These are phyloP conservation scores for Adelphocoris suturalis DNA, from an alignment of 2,888 invertebrate genomes.

Conservation along the genomic window DNA sequence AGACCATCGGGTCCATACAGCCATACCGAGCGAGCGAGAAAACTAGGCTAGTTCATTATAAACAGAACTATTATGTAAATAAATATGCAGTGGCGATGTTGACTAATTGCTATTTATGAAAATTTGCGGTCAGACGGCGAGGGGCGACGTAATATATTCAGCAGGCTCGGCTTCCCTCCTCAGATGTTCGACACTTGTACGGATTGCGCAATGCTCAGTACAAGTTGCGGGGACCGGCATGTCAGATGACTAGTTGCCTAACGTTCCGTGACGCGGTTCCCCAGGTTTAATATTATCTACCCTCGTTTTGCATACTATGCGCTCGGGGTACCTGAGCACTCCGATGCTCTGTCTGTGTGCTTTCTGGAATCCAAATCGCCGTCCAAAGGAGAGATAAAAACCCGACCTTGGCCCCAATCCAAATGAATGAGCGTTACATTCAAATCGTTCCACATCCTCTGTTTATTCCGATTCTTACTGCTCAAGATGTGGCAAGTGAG, in stretches of 20 bases:
- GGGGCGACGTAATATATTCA: background rate
- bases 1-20: no score
- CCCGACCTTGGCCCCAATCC: slow-evolving; percentile 26
- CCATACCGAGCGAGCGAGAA: no score
- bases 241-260: slow-evolving; percentile 26
- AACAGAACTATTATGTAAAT: no score
- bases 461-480: background rate
- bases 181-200: slow-evolving; percentile 30
- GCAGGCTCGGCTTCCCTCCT: slow-evolving; percentile 18
- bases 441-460: background rate
- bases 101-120: slow-evolving; percentile 7
- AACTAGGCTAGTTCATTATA: no score
- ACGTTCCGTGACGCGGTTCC: slow-evolving; percentile 21
- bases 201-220: slow-evolving; percentile 16
- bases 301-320: background rate
- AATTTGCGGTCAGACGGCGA: background rate
- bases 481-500: background rate
- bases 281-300: background rate
- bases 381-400: background rate
- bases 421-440: background rate
- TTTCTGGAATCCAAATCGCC: background rate
- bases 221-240: slow-evolving; percentile 18
- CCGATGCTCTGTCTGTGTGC: background rate
- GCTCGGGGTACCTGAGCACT: background rate
- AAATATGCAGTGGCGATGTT: background rate